Evolutionary conservation across 2,888 invertebrate species (phyloP).

Genomic region (Dyspetes luteomarginatus): DNA sequence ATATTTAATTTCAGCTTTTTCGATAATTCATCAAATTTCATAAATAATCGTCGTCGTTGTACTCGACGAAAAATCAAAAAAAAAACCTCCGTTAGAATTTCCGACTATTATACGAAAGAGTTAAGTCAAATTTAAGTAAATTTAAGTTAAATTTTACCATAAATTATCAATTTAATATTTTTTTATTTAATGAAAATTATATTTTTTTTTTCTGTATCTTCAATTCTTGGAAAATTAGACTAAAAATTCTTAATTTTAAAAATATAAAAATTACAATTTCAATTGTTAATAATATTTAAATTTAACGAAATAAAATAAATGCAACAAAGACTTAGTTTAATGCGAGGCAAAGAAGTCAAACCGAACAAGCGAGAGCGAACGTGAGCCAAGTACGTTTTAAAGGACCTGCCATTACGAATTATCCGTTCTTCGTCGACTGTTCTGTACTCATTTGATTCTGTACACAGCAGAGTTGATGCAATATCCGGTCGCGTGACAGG

Average conservation of each 20-base stretch:
- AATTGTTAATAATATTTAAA: not conserved
- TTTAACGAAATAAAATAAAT: not conserved
- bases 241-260: too few relatives aligned
- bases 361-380: constrained; percentile 19
- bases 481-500: constrained; percentile 43
- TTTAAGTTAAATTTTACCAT: too few relatives aligned
- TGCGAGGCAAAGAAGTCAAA: not conserved
- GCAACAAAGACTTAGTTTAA: not conserved
- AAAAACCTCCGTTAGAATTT: too few relatives aligned
- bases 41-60: not conserved
- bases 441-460: constrained; percentile 30
- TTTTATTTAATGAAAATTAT: too few relatives aligned
- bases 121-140: too few relatives aligned
- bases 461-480: constrained; percentile 15
- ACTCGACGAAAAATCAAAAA: not conserved
- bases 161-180: too few relatives aligned
- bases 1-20: constrained; percentile 4
- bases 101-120: too few relatives aligned
- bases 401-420: constrained; percentile 30
- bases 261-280: too few relatives aligned
- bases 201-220: too few relatives aligned
- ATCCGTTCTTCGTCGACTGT: not conserved
- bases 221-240: too few relatives aligned
- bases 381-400: not conserved
- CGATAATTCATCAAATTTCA: not conserved